phyloP scores from a whole-genome alignment of 1,140 invertebrate species.

The Melipona quadrifasciata region DNA sequence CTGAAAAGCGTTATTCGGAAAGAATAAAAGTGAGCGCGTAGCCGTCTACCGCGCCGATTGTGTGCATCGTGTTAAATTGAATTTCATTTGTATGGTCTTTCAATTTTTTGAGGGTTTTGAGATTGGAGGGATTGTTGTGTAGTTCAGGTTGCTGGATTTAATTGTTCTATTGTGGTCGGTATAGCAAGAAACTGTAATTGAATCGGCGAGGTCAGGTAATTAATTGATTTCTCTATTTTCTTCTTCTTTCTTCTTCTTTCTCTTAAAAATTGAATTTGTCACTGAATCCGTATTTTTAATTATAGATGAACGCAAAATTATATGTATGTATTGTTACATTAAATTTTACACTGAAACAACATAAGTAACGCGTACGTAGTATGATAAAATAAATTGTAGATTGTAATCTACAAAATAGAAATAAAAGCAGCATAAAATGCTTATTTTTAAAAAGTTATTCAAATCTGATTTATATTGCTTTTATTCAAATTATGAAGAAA shows the following conservation, averaged over 20 bases:
- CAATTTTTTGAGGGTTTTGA: not conserved
- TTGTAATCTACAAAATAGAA: not conserved
- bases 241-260: too few species aligned
- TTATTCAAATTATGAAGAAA: not conserved
- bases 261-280: not conserved
- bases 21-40: not conserved
- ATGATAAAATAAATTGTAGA: not conserved
- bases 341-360: not conserved
- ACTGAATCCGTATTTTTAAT: not conserved
- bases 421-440: too few species aligned
- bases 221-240: not conserved
- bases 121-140: not conserved
- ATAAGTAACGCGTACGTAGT: not conserved
- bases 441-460: not conserved
- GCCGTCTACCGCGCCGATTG: not conserved
- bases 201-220: not conserved
- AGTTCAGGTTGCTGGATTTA: not conserved
- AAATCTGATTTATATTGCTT: not conserved
- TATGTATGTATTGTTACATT: not conserved
- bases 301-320: not conserved
- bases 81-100: not conserved
- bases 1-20: not conserved
- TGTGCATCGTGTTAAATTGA: not conserved
- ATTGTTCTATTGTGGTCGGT: not conserved
- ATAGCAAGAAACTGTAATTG: not conserved